Evolutionary conservation across 1,140 invertebrate species (phyloP).

Genomic region (Ooceraea biroi): DNA sequence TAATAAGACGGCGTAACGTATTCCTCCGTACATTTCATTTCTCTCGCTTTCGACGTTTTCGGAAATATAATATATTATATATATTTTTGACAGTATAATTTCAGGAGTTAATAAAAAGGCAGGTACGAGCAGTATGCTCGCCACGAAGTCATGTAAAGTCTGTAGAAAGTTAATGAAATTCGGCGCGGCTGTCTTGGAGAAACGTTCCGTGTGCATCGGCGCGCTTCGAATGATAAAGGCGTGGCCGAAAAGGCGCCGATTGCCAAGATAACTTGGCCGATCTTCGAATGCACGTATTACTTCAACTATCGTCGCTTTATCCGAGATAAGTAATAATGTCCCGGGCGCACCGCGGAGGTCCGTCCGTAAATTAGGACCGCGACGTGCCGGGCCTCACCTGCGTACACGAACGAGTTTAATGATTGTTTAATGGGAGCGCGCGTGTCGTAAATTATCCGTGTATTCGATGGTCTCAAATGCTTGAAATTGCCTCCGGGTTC

Average conservation of each 20-base stretch:
- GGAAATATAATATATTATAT: neutral
- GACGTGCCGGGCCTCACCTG: constrained; percentile 84
- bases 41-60: neutral
- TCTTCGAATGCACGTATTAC: constrained; percentile 56
- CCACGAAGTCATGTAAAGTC: neutral
- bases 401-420: constrained; percentile 86
- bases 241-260: constrained; percentile 19
- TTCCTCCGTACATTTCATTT: neutral
- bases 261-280: constrained; percentile 27
- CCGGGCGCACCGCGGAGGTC: constrained; percentile 84
- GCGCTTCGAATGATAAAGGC: constrained; percentile 14
- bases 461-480: constrained; percentile 85
- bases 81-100: neutral
- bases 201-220: neutral
- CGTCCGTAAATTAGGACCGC: constrained; percentile 84
- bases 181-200: neutral
- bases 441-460: constrained; percentile 86
- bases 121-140: neutral
- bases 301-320: constrained; percentile 71
- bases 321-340: constrained; percentile 84
- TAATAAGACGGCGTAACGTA: neutral
- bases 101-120: neutral
- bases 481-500: constrained; percentile 84
- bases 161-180: constrained; percentile 37
- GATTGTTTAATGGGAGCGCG: constrained; percentile 86